A percentile compares a stretch with the other conserved stretches of the same genome.
These are phyloP conservation scores for Xanthorhoe designata DNA, from an alignment of 2,888 invertebrate genomes.

Conservation along the genomic window DNA sequence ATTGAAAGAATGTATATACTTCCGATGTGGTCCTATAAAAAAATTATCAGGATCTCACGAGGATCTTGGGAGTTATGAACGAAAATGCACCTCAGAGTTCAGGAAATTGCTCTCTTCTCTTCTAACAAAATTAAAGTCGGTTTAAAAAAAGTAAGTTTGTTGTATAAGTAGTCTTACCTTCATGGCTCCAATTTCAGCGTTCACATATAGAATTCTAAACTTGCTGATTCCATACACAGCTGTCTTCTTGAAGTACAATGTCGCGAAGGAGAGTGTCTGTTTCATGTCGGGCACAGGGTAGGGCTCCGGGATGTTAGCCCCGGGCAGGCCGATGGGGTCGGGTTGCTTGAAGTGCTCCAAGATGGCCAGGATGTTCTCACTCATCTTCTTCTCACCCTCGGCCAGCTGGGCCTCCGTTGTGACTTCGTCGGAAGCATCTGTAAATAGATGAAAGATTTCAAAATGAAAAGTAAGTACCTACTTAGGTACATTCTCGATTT, in stretches of 20 bases:
- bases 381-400: constrained; percentile 88
- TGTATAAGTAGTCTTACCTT: constrained; percentile 87
- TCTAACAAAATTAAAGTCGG: too few relatives aligned
- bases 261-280: constrained; percentile 89
- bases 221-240: constrained; percentile 91
- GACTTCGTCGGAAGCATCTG: constrained; percentile 45
- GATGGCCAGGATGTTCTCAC: constrained; percentile 88
- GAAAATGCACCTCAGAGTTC: too few relatives aligned
- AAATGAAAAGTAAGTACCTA: too few relatives aligned
- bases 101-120: too few relatives aligned
- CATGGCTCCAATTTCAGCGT: constrained; percentile 90
- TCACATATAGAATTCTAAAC: constrained; percentile 90
- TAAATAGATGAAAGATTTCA: constrained; percentile 14
- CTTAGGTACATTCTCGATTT: too few relatives aligned
- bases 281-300: constrained; percentile 91
- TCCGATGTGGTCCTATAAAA: too few relatives aligned
- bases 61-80: too few relatives aligned
- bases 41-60: too few relatives aligned
- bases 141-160: too few relatives aligned
- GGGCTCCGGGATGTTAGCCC: constrained; percentile 92
- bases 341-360: constrained; percentile 92
- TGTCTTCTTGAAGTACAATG: constrained; percentile 89
- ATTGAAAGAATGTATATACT: too few relatives aligned
- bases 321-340: constrained; percentile 93
- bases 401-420: constrained; percentile 47